phyloP scores from a whole-genome alignment of 2,797 vertebrate genomes.

The Syngnathus rostellatus region DNA sequence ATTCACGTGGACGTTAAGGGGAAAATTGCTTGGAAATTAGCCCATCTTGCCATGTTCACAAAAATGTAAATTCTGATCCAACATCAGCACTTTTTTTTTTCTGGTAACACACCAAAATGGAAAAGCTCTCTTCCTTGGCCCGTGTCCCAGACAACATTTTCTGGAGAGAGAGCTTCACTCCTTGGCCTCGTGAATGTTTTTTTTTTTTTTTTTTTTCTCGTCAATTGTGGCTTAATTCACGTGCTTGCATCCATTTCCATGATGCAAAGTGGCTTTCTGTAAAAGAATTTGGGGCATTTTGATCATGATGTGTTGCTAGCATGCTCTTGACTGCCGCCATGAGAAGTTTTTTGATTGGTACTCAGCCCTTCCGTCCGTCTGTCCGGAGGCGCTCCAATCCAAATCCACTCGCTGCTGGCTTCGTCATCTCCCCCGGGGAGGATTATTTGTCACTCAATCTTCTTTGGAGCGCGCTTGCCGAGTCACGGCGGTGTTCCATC shows the following conservation, averaged over 20 bases:
- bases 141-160: not conserved
- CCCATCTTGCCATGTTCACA: not conserved
- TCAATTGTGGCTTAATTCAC: too few species aligned
- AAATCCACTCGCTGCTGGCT: too few species aligned
- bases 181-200: too few species aligned
- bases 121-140: not conserved
- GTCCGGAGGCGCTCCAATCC: not conserved
- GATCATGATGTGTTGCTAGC: too few species aligned
- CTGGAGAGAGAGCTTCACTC: not conserved
- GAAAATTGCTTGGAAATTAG: not conserved
- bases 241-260: too few species aligned
- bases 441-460: not conserved
- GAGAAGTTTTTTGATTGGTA: too few species aligned
- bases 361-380: not conserved
- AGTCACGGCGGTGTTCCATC: not conserved
- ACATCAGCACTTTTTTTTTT: conserved; percentile 2
- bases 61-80: not conserved
- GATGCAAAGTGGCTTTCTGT: too few species aligned
- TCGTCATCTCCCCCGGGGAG: conserved; percentile 1
- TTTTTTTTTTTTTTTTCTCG: too few species aligned
- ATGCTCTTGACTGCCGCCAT: too few species aligned
- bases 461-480: not conserved
- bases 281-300: too few species aligned
- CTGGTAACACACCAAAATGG: not conserved
- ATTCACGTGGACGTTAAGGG: not conserved